Evolutionary conservation across 2,113 vertebrate genomes (phyloP).

Genomic region (cat (Felis catus)): DNA sequence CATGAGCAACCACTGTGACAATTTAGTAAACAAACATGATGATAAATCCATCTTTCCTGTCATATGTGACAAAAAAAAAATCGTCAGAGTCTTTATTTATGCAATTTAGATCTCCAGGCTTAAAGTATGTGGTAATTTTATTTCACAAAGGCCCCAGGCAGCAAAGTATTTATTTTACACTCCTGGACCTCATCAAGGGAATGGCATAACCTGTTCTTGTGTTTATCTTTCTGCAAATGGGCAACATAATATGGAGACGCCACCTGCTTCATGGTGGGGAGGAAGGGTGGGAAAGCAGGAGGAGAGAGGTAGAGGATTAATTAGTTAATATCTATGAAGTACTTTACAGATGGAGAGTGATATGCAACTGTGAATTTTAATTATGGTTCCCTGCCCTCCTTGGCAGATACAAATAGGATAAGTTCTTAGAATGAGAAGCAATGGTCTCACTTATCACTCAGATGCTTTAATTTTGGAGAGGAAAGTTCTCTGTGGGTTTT

Average conservation of each 20-base stretch:
- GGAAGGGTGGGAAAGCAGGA: background rate
- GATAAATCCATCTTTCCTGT: constrained; percentile 42
- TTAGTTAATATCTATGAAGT: constrained; percentile 58
- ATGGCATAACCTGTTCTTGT: constrained; percentile 43
- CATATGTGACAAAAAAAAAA: constrained; percentile 45
- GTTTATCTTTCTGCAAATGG: constrained; percentile 63
- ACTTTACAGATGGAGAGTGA: constrained; percentile 58
- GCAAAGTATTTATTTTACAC: constrained; percentile 65
- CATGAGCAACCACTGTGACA: constrained; percentile 38
- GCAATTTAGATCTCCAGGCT: constrained; percentile 55
- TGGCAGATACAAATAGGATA: constrained; percentile 23
- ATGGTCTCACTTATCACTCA: background rate
- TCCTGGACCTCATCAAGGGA: constrained; percentile 56
- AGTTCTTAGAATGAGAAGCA: constrained; percentile 38
- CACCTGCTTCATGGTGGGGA: constrained; percentile 50
- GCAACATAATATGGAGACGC: constrained; percentile 40
- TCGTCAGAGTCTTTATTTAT: constrained; percentile 62
- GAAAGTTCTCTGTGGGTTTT: background rate
- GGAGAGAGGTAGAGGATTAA: constrained; percentile 39
- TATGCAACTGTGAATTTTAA: constrained; percentile 53
- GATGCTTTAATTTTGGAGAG: background rate
- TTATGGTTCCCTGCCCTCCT: constrained; percentile 8
- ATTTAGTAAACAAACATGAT: constrained; percentile 33
- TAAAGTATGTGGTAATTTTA: constrained; percentile 65
- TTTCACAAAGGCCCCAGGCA: constrained; percentile 69